phyloP scores from a whole-genome alignment of 1,140 invertebrate genomes.

The Drosophila rhopaloa region DNA sequence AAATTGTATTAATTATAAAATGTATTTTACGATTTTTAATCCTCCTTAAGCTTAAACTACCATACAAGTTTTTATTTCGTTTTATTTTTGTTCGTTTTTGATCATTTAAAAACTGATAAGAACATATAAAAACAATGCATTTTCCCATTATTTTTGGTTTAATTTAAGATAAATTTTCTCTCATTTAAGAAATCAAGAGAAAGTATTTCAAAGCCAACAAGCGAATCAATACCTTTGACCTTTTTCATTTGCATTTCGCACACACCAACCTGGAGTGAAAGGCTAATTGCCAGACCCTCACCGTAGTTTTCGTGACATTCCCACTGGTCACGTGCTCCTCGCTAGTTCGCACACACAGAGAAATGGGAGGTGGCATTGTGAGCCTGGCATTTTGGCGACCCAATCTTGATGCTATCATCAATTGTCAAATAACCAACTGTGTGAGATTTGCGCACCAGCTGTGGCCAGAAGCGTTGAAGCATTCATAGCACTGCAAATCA shows the following conservation, averaged over 20 bases:
- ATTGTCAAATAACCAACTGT: conserved; percentile 83
- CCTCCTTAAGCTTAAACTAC: too few relatives aligned
- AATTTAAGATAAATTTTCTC: background rate
- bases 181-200: background rate
- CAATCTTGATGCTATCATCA: conserved; percentile 81
- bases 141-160: too few relatives aligned
- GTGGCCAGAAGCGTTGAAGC: conserved; percentile 79
- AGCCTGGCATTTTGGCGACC: conserved; percentile 64
- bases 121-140: too few relatives aligned
- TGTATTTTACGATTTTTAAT: too few relatives aligned
- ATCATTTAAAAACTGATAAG: too few relatives aligned
- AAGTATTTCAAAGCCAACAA: background rate
- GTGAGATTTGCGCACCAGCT: conserved; percentile 81
- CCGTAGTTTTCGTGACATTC: conserved; percentile 21
- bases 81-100: too few relatives aligned
- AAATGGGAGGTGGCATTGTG: conserved; percentile 25
- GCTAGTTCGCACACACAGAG: conserved; percentile 39
- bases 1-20: too few relatives aligned
- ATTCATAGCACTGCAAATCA: conserved; percentile 76
- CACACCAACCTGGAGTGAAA: conserved; percentile 13
- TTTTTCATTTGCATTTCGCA: conserved; percentile 1
- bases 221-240: background rate
- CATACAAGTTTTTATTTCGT: too few relatives aligned
- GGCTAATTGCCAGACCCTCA: conserved; percentile 53
- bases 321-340: conserved; percentile 62